Conservation (phyloP, 1,140 invertebrate species). For the Leptestheria dahalacensis region DNA sequence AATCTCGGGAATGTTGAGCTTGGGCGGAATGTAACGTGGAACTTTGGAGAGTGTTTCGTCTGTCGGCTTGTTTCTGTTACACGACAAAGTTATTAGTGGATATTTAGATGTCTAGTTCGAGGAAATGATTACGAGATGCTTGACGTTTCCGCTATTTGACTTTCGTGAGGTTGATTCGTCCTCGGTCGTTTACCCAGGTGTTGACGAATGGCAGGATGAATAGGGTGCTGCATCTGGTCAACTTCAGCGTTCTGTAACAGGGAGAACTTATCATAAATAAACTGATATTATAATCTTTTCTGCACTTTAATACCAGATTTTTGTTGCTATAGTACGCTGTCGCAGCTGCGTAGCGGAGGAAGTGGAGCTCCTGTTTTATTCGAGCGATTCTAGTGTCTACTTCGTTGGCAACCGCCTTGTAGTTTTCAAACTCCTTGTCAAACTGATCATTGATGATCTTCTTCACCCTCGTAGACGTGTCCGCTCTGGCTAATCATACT, state of each 20-base stretch:
- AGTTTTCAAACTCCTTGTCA: slow-evolving; percentile 34
- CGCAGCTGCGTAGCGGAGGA: slow-evolving; percentile 49
- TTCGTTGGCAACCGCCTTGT: slow-evolving; percentile 35
- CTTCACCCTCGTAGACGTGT: slow-evolving; percentile 22
- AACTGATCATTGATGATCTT: slow-evolving; percentile 36
- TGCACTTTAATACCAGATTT: slow-evolving; percentile 28
- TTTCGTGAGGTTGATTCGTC: not conserved
- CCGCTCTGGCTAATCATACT: slow-evolving; percentile 14
- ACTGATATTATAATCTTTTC: slow-evolving; percentile 26
- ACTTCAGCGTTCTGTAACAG: slow-evolving; percentile 16
- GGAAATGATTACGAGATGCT: not conserved
- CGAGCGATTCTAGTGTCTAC: slow-evolving; percentile 42
- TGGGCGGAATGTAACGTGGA: slow-evolving; percentile 9
- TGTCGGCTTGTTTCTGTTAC: slow-evolving; percentile 17
- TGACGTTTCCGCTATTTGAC: not conserved
- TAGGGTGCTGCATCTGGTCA: slow-evolving; percentile 13
- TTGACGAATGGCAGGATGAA: slow-evolving; percentile 27
- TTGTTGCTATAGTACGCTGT: slow-evolving; percentile 50
- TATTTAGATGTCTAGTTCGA: slow-evolving; percentile 5
- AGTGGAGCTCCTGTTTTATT: slow-evolving; percentile 46
- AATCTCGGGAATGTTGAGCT: slow-evolving; percentile 15
- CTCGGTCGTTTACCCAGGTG: slow-evolving; percentile 10
- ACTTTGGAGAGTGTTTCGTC: slow-evolving; percentile 14
- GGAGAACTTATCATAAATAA: slow-evolving; percentile 24
- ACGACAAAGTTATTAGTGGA: slow-evolving; percentile 25